Evolutionary conservation across 2,797 vertebrate genomes (phyloP), one percentile per base, ranked within the genome.

Genomic region (Phrynocephalus guinanensis): DNA sequence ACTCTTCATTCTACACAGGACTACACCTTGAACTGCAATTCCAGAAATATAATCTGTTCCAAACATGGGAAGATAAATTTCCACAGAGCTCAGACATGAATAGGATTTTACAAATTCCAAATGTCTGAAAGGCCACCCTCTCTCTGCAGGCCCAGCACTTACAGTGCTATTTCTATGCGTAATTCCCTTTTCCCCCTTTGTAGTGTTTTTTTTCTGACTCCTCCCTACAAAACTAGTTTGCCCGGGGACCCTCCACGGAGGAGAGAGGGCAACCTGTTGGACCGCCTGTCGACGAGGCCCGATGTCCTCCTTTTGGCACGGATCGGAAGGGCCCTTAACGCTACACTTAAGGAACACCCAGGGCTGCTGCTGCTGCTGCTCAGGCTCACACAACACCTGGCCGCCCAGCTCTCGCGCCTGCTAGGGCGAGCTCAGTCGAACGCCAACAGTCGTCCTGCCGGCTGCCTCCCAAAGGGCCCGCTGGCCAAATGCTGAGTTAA

Each of bases 401-500:
- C 52, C 50, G 73, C 78, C 70, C 86, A 52, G 71, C 48, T 52
- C 30, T 63, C 68, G 73, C 75, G 60, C 88, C 82, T 75, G 76
- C 87, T 87, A 68, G 71, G 90, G 92, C 86, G 89, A 84, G 85
- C 80, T 68, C 50, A 71, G 38, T 80, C 70, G 88, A 91, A 93
- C 83, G 91, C 90, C 30, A 80, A 78, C 87, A 81, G 10, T 75
- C 50, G 85, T 86, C 28, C 88, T 82, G 92, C 91, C 87, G 89
- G 72, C 86, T 22, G 90, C 92, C 85, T 82, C 70, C 90, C 94
- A 50, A 80, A 86, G 88, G 22, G 70, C 86, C 63, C 77, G 50
- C 48, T 82, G 67, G 90, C 90, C 91, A 90, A 93, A 86, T 70
- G 94, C 95, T 92, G 93, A 93, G 88, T 83, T 90, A 81, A 92